Evolutionary conservation across 2,888 invertebrate genomes (phyloP).

Genomic region (Tolmerus cingulatus): DNA sequence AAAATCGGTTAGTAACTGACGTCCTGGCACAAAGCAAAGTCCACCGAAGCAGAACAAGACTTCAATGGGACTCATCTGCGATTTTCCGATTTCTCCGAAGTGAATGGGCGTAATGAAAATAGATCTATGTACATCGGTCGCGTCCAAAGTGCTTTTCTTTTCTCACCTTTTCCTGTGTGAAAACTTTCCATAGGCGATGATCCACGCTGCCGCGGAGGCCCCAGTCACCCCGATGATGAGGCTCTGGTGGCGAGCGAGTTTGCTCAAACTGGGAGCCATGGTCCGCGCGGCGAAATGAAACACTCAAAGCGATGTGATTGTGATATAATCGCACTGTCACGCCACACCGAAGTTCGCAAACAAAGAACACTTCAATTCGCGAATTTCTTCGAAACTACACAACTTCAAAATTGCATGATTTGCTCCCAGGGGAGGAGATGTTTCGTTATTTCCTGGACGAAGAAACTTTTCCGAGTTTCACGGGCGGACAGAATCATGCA

Average conservation of each 20-base stretch:
- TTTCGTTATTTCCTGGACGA: neutral
- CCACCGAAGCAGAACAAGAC: neutral
- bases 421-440: neutral
- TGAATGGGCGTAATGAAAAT: neutral
- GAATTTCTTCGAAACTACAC: neutral
- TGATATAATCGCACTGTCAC: constrained; percentile 3
- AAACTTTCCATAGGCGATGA: constrained; percentile 66
- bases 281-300: neutral
- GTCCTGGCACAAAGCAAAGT: neutral
- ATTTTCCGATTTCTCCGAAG: neutral
- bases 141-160: neutral
- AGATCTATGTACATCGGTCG: neutral
- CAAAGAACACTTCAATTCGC: neutral
- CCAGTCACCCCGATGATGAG: constrained; percentile 72
- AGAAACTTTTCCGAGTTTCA: neutral
- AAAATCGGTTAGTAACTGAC: neutral
- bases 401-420: neutral
- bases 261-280: constrained; percentile 82
- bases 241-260: constrained; percentile 71
- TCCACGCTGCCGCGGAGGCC: constrained; percentile 70
- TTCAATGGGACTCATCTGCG: neutral
- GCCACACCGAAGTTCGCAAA: neutral
- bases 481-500: neutral
- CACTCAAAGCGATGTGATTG: neutral
- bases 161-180: constrained; percentile 64